A percentile compares a stretch with the other conserved stretches of the same genome.
phyloP scores from a whole-genome alignment of 2,888 invertebrate species.

The Drosophila anomelani region DNA sequence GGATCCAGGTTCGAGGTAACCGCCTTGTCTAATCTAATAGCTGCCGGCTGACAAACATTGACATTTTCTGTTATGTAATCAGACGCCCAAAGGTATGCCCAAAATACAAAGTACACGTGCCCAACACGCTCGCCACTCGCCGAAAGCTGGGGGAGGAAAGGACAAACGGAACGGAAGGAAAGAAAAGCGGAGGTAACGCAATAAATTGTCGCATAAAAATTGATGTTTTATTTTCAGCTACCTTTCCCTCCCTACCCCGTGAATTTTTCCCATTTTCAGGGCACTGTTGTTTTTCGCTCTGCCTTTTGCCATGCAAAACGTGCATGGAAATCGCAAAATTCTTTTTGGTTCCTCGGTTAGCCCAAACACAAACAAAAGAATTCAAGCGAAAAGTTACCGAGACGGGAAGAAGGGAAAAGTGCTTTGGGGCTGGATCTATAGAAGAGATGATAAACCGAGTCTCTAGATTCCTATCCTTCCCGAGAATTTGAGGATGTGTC shows the following conservation, averaged over 20 bases:
- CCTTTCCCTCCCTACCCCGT: constrained; percentile 6
- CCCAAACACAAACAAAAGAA: constrained; percentile 47
- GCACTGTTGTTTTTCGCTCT: constrained; percentile 43
- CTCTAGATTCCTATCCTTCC: constrained; percentile 16
- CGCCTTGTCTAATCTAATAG: constrained; percentile 71
- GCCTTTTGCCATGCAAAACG: constrained; percentile 62
- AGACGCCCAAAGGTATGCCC: constrained; percentile 70
- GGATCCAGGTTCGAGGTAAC: constrained; percentile 25
- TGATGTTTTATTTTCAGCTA: constrained; percentile 75
- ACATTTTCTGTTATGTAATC: constrained; percentile 80
- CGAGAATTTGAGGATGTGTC: constrained; percentile 1
- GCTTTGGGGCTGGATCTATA: background rate
- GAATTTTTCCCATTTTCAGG: constrained; percentile 15
- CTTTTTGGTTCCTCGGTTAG: constrained; percentile 51
- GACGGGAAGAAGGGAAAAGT: too few relatives aligned
- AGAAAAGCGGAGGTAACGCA: constrained; percentile 55
- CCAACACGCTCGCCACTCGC: constrained; percentile 37
- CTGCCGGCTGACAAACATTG: constrained; percentile 79
- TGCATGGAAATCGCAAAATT: constrained; percentile 75
- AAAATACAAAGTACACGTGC: constrained; percentile 52
- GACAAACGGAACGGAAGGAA: constrained; percentile 25
- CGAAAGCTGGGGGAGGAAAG: constrained; percentile 19
- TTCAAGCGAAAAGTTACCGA: constrained; percentile 17
- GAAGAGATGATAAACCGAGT: background rate
- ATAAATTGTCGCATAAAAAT: constrained; percentile 81